phyloP scores from a whole-genome alignment of 2,113 vertebrate genomes.

The Spilogale gracilis region DNA sequence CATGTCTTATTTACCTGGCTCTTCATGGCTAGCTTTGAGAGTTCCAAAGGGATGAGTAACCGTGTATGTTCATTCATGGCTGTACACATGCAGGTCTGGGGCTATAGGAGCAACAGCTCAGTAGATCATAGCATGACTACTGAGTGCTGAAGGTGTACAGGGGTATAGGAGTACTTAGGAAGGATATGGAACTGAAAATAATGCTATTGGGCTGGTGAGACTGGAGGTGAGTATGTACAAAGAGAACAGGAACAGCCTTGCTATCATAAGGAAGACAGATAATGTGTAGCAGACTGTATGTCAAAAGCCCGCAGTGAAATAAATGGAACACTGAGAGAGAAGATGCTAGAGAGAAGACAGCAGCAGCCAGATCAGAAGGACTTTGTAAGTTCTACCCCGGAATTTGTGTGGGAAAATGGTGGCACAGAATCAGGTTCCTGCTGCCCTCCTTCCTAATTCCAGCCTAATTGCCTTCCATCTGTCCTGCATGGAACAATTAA shows the following conservation, averaged over 20 bases:
- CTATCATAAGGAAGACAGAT: not conserved
- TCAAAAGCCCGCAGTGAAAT: not conserved
- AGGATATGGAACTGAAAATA: not conserved
- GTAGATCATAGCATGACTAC: not conserved
- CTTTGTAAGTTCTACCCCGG: not conserved
- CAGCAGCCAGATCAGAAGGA: not conserved
- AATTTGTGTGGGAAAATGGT: not conserved
- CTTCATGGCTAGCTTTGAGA: not conserved
- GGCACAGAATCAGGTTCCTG: not conserved
- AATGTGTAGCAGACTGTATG: not conserved
- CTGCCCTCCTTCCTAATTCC: not conserved
- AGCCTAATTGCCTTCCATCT: not conserved
- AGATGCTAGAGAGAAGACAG: not conserved
- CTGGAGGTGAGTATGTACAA: not conserved
- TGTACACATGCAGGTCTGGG: not conserved
- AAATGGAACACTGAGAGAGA: not conserved
- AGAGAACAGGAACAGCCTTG: not conserved
- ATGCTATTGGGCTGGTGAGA: not conserved
- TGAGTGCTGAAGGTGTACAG: not conserved
- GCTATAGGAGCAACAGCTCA: not conserved
- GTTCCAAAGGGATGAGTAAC: not conserved
- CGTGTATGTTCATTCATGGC: not conserved
- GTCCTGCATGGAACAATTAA: not conserved
- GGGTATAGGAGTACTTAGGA: not conserved
- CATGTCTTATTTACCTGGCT: not conserved